Base-by-base conservation (phyloP, 1,140 invertebrate genomes). In the Brachionus angularis region DNA sequence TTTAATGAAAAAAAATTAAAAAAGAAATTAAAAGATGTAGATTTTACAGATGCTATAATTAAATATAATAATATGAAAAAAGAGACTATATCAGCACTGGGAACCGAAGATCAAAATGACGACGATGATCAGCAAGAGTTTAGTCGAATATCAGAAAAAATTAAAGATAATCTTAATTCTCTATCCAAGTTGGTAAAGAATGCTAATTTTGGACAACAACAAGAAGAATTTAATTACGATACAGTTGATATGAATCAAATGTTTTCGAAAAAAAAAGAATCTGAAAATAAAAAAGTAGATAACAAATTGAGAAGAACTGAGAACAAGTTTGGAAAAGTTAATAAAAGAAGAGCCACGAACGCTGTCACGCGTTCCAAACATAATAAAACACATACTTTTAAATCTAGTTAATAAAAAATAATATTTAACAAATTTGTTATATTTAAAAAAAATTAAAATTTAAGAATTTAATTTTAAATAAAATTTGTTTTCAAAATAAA, bases 381-480 rank as follows among this genome's bases (percentile, higher is more conserved):
- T 55, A 55, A 36, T 34, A 55, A 55, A 34, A 55, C 27, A 33
- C 34, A 33, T 55, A 55, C 52, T 55, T 55, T 55, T 34, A 55
- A 8, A 55, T n/a, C n/a, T n/a, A n/a, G n/a, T n/a, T n/a, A n/a
- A n/a, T n/a, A n/a, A n/a, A n/a, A n/a, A n/a, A n/a, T n/a, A n/a
- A n/a, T n/a, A n/a, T n/a, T n/a, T n/a, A n/a, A n/a, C n/a, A n/a
- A n/a, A n/a, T n/a, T n/a, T n/a, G n/a, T n/a, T n/a, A n/a, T n/a
- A n/a, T n/a, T n/a, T n/a, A n/a, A n/a, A n/a, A n/a, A n/a, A n/a
- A n/a, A n/a, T n/a, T n/a, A n/a, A n/a, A n/a, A n/a, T n/a, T n/a
- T n/a, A n/a, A n/a, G n/a, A n/a, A n/a, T n/a, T n/a, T n/a, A n/a
- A n/a, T n/a, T n/a, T n/a, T n/a, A n/a, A n/a, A n/a, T n/a, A n/a